phyloP scores from a whole-genome alignment of 2,888 invertebrate genomes.

The Epirrhoe tristata region DNA sequence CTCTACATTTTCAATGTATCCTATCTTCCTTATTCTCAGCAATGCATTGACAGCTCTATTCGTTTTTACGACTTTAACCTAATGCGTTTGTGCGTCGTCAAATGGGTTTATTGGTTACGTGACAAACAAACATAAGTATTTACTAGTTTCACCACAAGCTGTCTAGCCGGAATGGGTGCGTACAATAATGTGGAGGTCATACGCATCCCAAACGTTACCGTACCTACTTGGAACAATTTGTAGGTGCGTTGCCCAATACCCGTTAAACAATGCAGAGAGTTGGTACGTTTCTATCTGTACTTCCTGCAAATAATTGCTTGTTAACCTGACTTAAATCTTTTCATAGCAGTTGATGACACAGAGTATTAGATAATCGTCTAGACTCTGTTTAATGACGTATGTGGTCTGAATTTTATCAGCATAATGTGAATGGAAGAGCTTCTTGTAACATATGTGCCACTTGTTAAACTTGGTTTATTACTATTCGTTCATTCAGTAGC shows the following conservation, averaged over 20 bases:
- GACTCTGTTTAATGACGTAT: background rate
- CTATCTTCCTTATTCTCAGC: constrained; percentile 14
- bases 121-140: constrained; percentile 35
- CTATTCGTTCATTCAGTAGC: too few species aligned
- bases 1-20: constrained; percentile 7
- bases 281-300: too few species aligned
- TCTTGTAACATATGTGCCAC: background rate
- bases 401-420: constrained; percentile 12
- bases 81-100: constrained; percentile 27
- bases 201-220: constrained; percentile 24
- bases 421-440: constrained; percentile 3
- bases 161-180: constrained; percentile 33
- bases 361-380: too few species aligned
- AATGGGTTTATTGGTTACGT: constrained; percentile 36
- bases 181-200: constrained; percentile 32
- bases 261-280: too few species aligned
- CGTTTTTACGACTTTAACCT: constrained; percentile 24
- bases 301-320: too few species aligned
- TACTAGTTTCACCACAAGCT: constrained; percentile 29
- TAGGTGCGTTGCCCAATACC: background rate
- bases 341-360: too few species aligned
- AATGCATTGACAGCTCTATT: constrained; percentile 16
- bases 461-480: too few species aligned
- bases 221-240: background rate
- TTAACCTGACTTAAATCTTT: too few species aligned